Percentiles rank a stretch among this genome's conserved stretches.
Evolutionary conservation across 2,797 vertebrate species (phyloP).

Genomic region (Spinibarbus caldwelli): DNA sequence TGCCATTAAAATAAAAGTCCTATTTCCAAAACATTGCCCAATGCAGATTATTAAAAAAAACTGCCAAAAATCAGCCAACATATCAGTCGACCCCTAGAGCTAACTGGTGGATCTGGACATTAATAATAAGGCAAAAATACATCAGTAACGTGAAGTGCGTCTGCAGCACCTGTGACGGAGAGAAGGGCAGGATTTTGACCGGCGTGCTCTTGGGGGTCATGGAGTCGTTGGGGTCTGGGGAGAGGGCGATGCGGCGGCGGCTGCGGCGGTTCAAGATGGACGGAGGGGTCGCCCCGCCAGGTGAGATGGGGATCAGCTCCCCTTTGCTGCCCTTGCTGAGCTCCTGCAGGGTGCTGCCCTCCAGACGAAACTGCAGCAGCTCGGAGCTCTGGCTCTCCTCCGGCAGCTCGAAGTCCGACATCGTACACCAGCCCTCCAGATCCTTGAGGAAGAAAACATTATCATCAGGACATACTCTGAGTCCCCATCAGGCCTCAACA

Average conservation of each 20-base stretch:
- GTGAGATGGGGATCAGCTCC: conserved; percentile 96
- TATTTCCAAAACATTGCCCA: no score
- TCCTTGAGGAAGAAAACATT: conserved; percentile 76
- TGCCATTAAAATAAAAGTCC: no score
- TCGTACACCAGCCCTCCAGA: conserved; percentile 92
- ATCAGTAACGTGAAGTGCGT: background rate
- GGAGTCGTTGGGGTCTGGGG: conserved; percentile 86
- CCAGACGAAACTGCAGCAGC: conserved; percentile 90
- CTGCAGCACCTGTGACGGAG: conserved; percentile 89
- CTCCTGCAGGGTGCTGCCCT: conserved; percentile 92
- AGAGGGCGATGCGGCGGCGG: conserved; percentile 85
- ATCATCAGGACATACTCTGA: no score
- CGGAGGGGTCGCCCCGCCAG: conserved; percentile 84
- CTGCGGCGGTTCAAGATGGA: conserved; percentile 85
- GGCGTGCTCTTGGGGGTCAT: conserved; percentile 97
- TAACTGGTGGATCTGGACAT: background rate
- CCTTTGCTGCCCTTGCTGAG: conserved; percentile 91
- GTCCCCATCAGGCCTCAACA: background rate
- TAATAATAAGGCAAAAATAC: background rate
- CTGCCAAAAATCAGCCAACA: no score
- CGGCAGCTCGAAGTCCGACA: conserved; percentile 89
- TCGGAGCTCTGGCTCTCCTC: conserved; percentile 79
- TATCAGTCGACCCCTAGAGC: no score
- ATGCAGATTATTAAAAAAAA: no score
- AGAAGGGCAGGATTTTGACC: conserved; percentile 95